Percentiles rank a stretch among this genome's conserved stretches.
Evolutionary conservation across 2,888 invertebrate genomes (phyloP).

Genomic region (Craniophora ligustri): DNA sequence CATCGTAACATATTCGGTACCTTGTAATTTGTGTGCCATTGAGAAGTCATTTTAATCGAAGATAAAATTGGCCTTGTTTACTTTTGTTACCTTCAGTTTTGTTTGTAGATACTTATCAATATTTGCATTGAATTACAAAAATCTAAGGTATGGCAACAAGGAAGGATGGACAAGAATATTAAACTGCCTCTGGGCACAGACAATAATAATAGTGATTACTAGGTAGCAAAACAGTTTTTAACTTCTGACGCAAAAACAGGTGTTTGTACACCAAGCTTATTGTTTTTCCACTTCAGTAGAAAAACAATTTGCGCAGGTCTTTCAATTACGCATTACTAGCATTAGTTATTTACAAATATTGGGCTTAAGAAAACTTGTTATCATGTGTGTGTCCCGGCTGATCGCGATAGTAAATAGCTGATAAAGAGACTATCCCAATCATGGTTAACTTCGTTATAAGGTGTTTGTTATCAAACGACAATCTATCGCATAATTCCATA

Average conservation of each 20-base stretch:
- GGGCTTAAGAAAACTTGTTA: neutral
- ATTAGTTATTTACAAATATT: neutral
- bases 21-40: slow-evolving; percentile 16
- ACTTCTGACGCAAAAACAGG: no score
- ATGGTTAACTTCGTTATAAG: slow-evolving; percentile 9
- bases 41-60: slow-evolving; percentile 14
- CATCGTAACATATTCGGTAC: slow-evolving; percentile 10
- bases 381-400: slow-evolving; percentile 9
- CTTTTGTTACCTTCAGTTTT: slow-evolving; percentile 12
- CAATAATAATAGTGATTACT: no score
- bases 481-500: slow-evolving; percentile 9
- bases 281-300: neutral
- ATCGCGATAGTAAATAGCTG: slow-evolving; percentile 14
- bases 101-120: neutral
- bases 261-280: neutral
- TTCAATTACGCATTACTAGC: neutral
- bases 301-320: neutral
- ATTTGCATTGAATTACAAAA: neutral
- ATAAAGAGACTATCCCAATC: slow-evolving; percentile 9
- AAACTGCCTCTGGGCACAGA: no score
- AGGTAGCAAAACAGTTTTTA: no score
- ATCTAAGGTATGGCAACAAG: no score
- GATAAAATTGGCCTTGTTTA: slow-evolving; percentile 18
- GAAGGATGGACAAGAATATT: no score
- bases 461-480: slow-evolving; percentile 18